These are phyloP conservation scores for Bathynomus jamesi DNA, from an alignment of 1,140 invertebrate genomes.

Conservation along the genomic window DNA sequence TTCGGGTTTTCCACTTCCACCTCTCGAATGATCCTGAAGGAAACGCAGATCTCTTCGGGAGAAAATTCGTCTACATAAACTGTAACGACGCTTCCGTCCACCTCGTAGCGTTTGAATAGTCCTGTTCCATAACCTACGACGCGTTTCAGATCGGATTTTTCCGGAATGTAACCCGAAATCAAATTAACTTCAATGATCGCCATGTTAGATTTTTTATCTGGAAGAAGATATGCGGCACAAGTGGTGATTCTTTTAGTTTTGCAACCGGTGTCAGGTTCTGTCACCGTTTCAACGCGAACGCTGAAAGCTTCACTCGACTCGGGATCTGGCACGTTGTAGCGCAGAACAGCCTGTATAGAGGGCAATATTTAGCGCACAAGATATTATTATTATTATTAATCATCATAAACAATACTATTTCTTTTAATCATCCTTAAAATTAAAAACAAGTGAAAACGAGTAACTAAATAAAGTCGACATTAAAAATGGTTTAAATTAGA, in stretches of 20 bases:
- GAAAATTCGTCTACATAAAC: slow-evolving; percentile 47
- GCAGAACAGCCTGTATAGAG: slow-evolving; percentile 3
- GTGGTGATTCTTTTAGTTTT: slow-evolving; percentile 15
- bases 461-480: too few species aligned
- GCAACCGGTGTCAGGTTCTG: slow-evolving; percentile 4
- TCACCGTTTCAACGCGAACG: neutral
- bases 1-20: slow-evolving; percentile 49
- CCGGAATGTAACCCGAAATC: slow-evolving; percentile 31
- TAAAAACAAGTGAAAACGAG: too few species aligned
- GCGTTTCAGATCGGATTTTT: slow-evolving; percentile 19
- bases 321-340: slow-evolving; percentile 11
- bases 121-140: neutral
- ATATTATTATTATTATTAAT: too few species aligned
- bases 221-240: slow-evolving; percentile 21
- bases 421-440: too few species aligned
- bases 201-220: slow-evolving; percentile 35
- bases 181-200: slow-evolving; percentile 35
- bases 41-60: slow-evolving; percentile 43
- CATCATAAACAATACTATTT: too few species aligned
- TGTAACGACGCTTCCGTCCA: slow-evolving; percentile 42
- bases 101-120: slow-evolving; percentile 44
- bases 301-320: slow-evolving; percentile 3
- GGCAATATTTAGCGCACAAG: too few species aligned
- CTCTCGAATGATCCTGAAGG: slow-evolving; percentile 45
- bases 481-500: too few species aligned